Percentiles rank a stretch among this genome's conserved stretches.
phyloP scores from a whole-genome alignment of 1,140 invertebrate species.

The Meloidogyne floridensis region DNA sequence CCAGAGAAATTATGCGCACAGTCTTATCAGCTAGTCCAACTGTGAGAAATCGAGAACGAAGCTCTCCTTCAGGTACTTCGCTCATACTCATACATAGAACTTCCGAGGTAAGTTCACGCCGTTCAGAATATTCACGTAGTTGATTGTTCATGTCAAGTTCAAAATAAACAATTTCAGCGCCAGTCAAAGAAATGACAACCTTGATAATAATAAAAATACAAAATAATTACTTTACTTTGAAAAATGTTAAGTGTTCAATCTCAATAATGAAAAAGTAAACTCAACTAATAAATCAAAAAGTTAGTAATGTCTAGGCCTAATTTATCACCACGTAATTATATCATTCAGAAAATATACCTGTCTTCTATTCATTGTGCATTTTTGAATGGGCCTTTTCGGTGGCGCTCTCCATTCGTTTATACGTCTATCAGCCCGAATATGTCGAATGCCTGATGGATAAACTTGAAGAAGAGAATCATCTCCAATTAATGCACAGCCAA shows the following conservation, averaged over 20 bases:
- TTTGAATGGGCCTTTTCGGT: constrained; percentile 92
- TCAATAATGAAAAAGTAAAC: too few species aligned
- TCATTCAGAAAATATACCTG: constrained; percentile 70
- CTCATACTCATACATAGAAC: constrained; percentile 98
- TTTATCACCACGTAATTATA: background rate
- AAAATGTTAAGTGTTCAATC: too few species aligned
- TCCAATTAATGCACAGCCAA: constrained; percentile 92
- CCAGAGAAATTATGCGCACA: constrained; percentile 93
- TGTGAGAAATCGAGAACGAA: constrained; percentile 91
- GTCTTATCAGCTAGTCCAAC: constrained; percentile 95
- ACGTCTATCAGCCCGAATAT: constrained; percentile 93
- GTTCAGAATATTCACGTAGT: constrained; percentile 94
- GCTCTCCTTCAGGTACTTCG: constrained; percentile 89
- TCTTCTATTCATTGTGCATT: constrained; percentile 95
- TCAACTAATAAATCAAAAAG: too few species aligned
- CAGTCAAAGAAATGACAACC: constrained; percentile 93
- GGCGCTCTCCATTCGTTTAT: constrained; percentile 99
- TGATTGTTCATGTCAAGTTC: constrained; percentile 98
- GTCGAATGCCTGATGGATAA: constrained; percentile 96
- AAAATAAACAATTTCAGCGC: constrained; percentile 97
- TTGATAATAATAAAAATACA: background rate
- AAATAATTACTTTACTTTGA: too few species aligned
- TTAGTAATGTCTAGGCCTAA: too few species aligned
- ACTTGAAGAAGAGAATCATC: constrained; percentile 96
- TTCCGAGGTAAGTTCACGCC: constrained; percentile 92